A percentile compares a stretch with the other conserved stretches of the same genome.
Conservation (phyloP, 2,888 invertebrate genomes). For the Ryuthela nishihirai region DNA sequence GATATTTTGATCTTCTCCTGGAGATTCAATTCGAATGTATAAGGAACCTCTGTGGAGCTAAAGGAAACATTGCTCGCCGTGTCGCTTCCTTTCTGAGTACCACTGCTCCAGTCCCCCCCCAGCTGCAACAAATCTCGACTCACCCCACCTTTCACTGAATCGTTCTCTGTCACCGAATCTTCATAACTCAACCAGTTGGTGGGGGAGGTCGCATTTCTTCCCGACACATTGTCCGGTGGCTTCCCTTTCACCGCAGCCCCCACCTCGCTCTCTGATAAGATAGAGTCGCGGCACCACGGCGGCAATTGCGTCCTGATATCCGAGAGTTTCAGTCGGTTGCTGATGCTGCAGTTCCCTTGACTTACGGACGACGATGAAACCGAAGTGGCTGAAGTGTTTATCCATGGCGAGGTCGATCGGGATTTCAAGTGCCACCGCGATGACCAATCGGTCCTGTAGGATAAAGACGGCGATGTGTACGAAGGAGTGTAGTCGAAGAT, state of each 20-base stretch:
- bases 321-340: neutral
- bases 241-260: conserved; percentile 4
- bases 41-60: conserved; percentile 45
- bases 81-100: conserved; percentile 41
- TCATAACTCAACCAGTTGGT: conserved; percentile 12
- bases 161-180: conserved; percentile 11
- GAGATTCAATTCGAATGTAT: conserved; percentile 49
- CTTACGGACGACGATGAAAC: conserved; percentile 4
- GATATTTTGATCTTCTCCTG: conserved; percentile 55
- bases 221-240: neutral
- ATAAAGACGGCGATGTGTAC: conserved; percentile 8
- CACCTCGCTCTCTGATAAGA: conserved; percentile 15
- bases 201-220: conserved; percentile 1
- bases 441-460: conserved; percentile 16
- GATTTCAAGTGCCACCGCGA: neutral
- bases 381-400: conserved; percentile 10
- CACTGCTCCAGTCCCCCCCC: conserved; percentile 15
- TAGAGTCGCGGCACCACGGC: conserved; percentile 9
- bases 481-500: conserved; percentile 27
- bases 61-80: conserved; percentile 44
- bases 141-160: conserved; percentile 3
- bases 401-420: conserved; percentile 10
- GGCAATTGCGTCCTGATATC: conserved; percentile 26
- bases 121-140: conserved; percentile 17
- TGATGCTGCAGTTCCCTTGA: conserved; percentile 1